Evolutionary conservation across 2,888 invertebrate species (phyloP).

Genomic region (Lasioglossum oenotherae): DNA sequence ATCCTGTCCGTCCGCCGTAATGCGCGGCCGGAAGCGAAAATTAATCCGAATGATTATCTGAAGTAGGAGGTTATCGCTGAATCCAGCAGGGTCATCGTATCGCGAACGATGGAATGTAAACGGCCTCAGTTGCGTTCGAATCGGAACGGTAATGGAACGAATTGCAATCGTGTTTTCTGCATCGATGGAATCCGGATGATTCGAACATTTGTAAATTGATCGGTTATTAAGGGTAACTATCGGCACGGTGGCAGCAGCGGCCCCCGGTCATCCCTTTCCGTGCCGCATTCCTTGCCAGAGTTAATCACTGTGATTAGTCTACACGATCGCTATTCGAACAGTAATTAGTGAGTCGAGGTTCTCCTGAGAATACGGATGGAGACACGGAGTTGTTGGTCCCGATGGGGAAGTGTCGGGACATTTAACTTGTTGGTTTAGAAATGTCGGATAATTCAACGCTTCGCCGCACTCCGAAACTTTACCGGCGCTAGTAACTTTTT

Average conservation of each 20-base stretch:
- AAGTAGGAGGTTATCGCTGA: slow-evolving; percentile 13
- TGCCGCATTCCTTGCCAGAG: slow-evolving; percentile 42
- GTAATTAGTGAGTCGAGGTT: slow-evolving; percentile 55
- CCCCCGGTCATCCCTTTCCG: slow-evolving; percentile 7
- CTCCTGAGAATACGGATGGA: slow-evolving; percentile 37
- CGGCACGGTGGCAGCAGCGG: background rate
- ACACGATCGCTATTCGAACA: slow-evolving; percentile 58
- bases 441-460: slow-evolving; percentile 68
- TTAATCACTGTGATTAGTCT: slow-evolving; percentile 60
- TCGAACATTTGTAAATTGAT: slow-evolving; percentile 25
- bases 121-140: background rate
- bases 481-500: background rate
- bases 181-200: slow-evolving; percentile 17
- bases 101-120: slow-evolving; percentile 29
- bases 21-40: slow-evolving; percentile 4
- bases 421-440: slow-evolving; percentile 59
- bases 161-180: slow-evolving; percentile 13
- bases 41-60: slow-evolving; percentile 23
- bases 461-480: slow-evolving; percentile 37
- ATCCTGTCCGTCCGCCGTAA: background rate
- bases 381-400: slow-evolving; percentile 34
- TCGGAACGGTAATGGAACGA: slow-evolving; percentile 28
- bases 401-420: slow-evolving; percentile 63
- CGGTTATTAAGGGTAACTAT: slow-evolving; percentile 27
- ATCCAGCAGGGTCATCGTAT: slow-evolving; percentile 8